phyloP scores from a whole-genome alignment of 2,888 invertebrate species.

The Blastobasis lacticolella region DNA sequence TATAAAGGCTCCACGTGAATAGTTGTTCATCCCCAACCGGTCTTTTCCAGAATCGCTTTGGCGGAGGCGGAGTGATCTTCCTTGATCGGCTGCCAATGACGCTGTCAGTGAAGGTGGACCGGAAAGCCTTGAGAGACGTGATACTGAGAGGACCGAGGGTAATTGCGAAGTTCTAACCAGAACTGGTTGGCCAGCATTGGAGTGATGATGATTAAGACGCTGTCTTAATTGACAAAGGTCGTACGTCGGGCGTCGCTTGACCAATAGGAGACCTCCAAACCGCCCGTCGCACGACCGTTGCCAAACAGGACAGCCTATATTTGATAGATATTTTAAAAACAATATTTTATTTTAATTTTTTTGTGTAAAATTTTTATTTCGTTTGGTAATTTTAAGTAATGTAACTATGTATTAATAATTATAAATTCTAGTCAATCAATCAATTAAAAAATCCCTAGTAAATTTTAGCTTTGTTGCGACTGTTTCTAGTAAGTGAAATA shows the following conservation, averaged over 20 bases:
- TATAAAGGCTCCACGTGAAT: background rate
- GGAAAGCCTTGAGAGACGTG: conserved; percentile 34
- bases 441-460: background rate
- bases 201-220: no score
- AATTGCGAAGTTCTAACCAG: no score
- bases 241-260: no score
- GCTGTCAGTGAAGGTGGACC: conserved; percentile 28
- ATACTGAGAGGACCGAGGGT: conserved; percentile 11
- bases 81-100: conserved; percentile 32
- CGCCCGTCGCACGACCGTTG: no score
- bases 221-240: no score
- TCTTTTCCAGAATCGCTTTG: conserved; percentile 29
- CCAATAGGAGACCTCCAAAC: no score
- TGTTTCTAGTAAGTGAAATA: background rate
- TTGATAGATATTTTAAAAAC: background rate
- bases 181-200: no score
- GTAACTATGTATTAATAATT: no score
- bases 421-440: background rate
- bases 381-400: no score
- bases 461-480: background rate
- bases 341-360: background rate
- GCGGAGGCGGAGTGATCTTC: conserved; percentile 42
- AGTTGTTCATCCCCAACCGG: background rate
- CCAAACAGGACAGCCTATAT: no score
- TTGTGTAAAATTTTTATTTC: background rate